Evolutionary conservation across 1,140 invertebrate species (phyloP).

Genomic region (Paramacrobiotus metropolitanus): DNA sequence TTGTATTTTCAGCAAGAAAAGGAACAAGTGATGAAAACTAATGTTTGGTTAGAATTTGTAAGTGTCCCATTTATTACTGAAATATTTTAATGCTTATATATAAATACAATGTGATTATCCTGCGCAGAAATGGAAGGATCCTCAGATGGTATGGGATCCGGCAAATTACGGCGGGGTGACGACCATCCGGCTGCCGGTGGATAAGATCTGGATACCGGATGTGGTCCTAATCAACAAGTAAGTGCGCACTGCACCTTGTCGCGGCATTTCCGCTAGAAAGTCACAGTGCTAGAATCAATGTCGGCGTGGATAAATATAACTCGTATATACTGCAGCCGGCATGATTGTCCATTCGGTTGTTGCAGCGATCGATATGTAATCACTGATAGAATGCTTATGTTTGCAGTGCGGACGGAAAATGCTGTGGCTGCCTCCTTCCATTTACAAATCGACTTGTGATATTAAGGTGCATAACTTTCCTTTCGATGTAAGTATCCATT

Average conservation of each 20-base stretch:
- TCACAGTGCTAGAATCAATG: no score
- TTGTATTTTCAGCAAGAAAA: conserved; percentile 81
- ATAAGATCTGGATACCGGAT: conserved; percentile 99
- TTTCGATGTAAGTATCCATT: conserved; percentile 40
- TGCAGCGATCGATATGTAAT: no score
- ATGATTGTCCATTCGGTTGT: no score
- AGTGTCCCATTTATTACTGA: conserved; percentile 26
- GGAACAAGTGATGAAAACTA: conserved; percentile 83
- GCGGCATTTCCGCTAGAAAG: conserved; percentile 1
- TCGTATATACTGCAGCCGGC: no score
- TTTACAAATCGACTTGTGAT: conserved; percentile 94
- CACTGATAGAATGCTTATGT: no score
- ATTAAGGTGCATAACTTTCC: conserved; percentile 97
- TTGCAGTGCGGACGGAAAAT: conserved; percentile 70
- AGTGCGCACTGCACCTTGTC: no score
- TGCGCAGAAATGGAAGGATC: conserved; percentile 72
- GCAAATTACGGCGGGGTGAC: conserved; percentile 90
- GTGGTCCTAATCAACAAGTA: conserved; percentile 99
- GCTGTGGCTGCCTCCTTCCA: conserved; percentile 91
- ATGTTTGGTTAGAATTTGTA: conserved; percentile 85
- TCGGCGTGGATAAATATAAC: no score
- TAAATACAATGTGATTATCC: background rate
- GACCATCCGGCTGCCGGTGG: conserved; percentile 75
- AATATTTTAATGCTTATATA: background rate
- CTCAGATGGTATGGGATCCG: conserved; percentile 91